A percentile compares a stretch with the other conserved stretches of the same genome.
Conservation (phyloP, 2,113 vertebrate species). For the Columbina picui region DNA sequence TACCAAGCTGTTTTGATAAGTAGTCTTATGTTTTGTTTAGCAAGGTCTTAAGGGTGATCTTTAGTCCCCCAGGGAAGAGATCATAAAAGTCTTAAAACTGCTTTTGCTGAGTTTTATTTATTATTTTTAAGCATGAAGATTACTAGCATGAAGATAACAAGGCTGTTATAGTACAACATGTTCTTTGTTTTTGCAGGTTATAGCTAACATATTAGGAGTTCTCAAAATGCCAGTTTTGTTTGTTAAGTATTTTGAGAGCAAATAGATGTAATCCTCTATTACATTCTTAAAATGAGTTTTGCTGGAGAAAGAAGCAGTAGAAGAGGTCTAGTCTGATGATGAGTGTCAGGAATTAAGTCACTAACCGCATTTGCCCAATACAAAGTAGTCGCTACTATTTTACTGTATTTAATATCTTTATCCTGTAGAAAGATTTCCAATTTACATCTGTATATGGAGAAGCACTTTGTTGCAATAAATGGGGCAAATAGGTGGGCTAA, state of each 20-base stretch:
- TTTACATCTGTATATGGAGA: not conserved
- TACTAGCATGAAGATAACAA: slow-evolving; percentile 70
- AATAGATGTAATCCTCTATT: slow-evolving; percentile 65
- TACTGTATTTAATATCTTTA: not conserved
- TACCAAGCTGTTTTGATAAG: slow-evolving; percentile 50
- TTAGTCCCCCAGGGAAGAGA: slow-evolving; percentile 50
- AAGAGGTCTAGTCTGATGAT: not conserved
- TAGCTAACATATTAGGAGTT: slow-evolving; percentile 76
- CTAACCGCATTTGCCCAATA: not conserved
- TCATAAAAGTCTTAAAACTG: slow-evolving; percentile 62
- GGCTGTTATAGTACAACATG: slow-evolving; percentile 69
- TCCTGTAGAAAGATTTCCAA: not conserved
- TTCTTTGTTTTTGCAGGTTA: slow-evolving; percentile 78
- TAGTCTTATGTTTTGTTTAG: slow-evolving; percentile 67
- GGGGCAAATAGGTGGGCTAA: not conserved
- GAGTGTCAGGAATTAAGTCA: not conserved
- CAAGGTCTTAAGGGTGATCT: slow-evolving; percentile 66
- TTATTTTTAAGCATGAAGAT: slow-evolving; percentile 61
- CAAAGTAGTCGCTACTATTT: not conserved
- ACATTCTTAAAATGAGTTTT: slow-evolving; percentile 37
- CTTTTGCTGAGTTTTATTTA: slow-evolving; percentile 65
- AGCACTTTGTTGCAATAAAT: not conserved
- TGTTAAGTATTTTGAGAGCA: slow-evolving; percentile 74
- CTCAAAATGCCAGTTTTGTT: slow-evolving; percentile 74
- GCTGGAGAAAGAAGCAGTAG: not conserved